Percentiles rank a stretch among this genome's conserved stretches.
Conservation (phyloP, 2,113 vertebrate genomes). For the Cephalopterus ornatus region DNA sequence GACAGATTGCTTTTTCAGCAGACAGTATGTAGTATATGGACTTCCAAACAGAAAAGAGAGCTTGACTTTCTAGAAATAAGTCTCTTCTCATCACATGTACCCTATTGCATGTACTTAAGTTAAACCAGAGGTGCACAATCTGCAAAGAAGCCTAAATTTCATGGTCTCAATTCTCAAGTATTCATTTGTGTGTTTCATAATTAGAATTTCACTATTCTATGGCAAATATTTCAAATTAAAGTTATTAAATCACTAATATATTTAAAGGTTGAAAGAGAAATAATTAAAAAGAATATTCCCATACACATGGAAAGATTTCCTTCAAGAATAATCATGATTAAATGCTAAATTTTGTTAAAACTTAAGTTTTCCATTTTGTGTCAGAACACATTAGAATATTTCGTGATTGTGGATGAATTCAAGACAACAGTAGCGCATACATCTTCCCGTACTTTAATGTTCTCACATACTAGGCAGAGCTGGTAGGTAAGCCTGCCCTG, state of each 20-base stretch:
- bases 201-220: neutral
- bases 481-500: neutral
- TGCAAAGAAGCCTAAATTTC: neutral
- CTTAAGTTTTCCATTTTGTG: neutral
- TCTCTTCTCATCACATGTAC: neutral
- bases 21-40: neutral
- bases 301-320: neutral
- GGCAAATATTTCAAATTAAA: neutral
- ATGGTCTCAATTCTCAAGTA: neutral
- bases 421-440: neutral
- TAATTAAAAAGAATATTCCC: neutral
- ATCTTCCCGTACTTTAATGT: neutral
- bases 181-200: neutral
- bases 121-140: neutral
- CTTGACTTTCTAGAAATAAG: neutral
- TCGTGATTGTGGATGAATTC: neutral
- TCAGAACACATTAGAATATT: neutral
- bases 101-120: accelerated
- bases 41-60: neutral
- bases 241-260: neutral
- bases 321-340: neutral
- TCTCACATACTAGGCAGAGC: neutral
- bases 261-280: neutral
- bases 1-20: neutral
- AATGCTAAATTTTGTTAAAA: neutral